Evolutionary conservation across 2,888 invertebrate species (phyloP).

Genomic region (Ferrisia virgata): DNA sequence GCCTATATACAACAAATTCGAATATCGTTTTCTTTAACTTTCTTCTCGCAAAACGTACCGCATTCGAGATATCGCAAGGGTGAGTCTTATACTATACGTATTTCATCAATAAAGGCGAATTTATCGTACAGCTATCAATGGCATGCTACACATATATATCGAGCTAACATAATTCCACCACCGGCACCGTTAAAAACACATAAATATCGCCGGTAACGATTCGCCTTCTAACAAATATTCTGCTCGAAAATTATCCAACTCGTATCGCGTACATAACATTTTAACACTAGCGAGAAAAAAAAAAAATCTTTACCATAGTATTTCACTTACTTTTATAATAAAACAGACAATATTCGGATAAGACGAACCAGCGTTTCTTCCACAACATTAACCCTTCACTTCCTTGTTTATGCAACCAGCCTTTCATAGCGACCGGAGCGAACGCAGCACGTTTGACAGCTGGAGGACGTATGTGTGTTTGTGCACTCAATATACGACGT

Average conservation of each 20-base stretch:
- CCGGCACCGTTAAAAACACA: background rate
- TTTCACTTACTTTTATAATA: constrained; percentile 79
- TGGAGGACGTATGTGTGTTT: constrained; percentile 64
- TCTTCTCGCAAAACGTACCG: background rate
- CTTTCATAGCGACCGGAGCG: constrained; percentile 79
- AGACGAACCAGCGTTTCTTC: constrained; percentile 92
- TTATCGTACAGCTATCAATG: background rate
- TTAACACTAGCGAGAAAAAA: background rate
- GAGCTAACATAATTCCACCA: background rate
- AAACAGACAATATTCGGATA: constrained; percentile 89
- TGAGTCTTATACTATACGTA: background rate
- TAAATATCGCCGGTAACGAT: background rate
- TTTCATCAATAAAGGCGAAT: background rate
- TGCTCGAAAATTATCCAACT: background rate
- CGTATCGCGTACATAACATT: background rate
- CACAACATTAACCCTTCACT: constrained; percentile 89
- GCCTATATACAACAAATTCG: background rate
- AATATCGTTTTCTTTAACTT: background rate
- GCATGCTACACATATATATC: too few species aligned
- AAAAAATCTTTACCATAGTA: background rate
- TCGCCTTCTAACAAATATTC: background rate
- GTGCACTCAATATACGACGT: constrained; percentile 26
- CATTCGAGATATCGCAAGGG: too few species aligned
- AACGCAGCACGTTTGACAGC: constrained; percentile 79
- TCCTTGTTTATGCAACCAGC: constrained; percentile 89